These are phyloP conservation scores for Caenorhabditis imperialis DNA, from an alignment of 2,888 invertebrate species.

Conservation along the genomic window DNA sequence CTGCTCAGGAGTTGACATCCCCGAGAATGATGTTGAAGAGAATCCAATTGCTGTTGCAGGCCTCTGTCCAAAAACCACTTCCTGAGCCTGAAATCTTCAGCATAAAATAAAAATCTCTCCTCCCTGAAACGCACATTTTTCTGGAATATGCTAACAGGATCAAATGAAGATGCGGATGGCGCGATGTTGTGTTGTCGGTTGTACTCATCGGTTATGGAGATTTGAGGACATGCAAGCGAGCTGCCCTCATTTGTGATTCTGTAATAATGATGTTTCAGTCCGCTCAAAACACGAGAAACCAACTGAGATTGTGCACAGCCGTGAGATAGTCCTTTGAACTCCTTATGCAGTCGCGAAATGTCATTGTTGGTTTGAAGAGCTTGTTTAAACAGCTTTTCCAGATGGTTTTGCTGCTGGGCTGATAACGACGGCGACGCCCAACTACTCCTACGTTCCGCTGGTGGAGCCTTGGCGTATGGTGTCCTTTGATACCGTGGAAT, in stretches of 20 bases:
- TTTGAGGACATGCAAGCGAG: slow-evolving; percentile 65
- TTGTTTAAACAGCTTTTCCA: slow-evolving; percentile 74
- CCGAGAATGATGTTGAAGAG: slow-evolving; percentile 56
- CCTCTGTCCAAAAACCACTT: slow-evolving; percentile 68
- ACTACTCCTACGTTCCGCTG: slow-evolving; percentile 69
- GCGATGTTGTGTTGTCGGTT: slow-evolving; percentile 65
- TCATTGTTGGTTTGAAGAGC: slow-evolving; percentile 54
- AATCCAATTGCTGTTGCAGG: slow-evolving; percentile 72
- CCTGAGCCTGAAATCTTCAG: slow-evolving; percentile 57
- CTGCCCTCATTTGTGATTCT: slow-evolving; percentile 51
- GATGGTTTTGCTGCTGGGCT: slow-evolving; percentile 69
- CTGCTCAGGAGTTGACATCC: slow-evolving; percentile 63
- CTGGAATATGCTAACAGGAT: slow-evolving; percentile 79
- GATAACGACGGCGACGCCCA: slow-evolving; percentile 74
- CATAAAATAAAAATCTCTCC: background rate
- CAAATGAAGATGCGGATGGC: slow-evolving; percentile 65
- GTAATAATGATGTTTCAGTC: slow-evolving; percentile 6
- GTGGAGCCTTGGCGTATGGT: slow-evolving; percentile 66
- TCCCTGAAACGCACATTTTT: slow-evolving; percentile 78
- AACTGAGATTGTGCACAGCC: slow-evolving; percentile 51
- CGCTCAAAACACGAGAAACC: background rate
- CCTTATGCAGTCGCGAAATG: slow-evolving; percentile 69
- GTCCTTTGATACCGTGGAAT: slow-evolving; percentile 61
- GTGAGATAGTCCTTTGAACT: slow-evolving; percentile 71
- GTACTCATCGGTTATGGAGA: slow-evolving; percentile 76